Conservation (phyloP, 35 echinoderm and acorn worm species). For the Acanthaster planci region DNA sequence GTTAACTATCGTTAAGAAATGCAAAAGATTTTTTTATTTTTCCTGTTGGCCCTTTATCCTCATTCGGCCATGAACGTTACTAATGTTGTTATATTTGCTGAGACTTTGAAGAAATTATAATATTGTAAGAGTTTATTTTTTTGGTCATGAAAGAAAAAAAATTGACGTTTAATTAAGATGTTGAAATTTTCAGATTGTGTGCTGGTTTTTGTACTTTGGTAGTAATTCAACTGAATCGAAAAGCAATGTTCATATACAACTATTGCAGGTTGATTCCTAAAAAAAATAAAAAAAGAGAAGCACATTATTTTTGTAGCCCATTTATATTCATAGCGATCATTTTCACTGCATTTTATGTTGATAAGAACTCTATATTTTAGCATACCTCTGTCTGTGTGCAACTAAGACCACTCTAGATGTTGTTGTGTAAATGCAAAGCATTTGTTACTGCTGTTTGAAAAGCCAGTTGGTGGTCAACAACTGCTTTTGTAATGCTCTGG, state of each 20-base stretch:
- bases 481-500: neutral
- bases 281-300: conserved; percentile 24
- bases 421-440: neutral
- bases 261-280: conserved; percentile 48
- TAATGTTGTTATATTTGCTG: conserved; percentile 54
- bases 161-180: conserved; percentile 48
- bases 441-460: conserved; percentile 1
- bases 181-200: conserved; percentile 54
- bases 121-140: conserved; percentile 55
- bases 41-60: conserved; percentile 53
- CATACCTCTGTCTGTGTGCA: conserved; percentile 28
- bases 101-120: conserved; percentile 57
- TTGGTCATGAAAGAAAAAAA: conserved; percentile 31
- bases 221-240: conserved; percentile 23
- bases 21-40: conserved; percentile 49
- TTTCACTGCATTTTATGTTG: conserved; percentile 38
- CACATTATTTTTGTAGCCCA: conserved; percentile 51
- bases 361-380: conserved; percentile 13
- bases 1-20: conserved; percentile 43
- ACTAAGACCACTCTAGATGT: conserved; percentile 16
- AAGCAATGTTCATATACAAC: conserved; percentile 49
- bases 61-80: conserved; percentile 44
- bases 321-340: conserved; percentile 45
- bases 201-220: conserved; percentile 55
- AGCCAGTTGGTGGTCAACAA: conserved; percentile 13